Evolutionary conservation across 2,888 invertebrate species (phyloP).

Genomic region (Tetrapedia diversipes): DNA sequence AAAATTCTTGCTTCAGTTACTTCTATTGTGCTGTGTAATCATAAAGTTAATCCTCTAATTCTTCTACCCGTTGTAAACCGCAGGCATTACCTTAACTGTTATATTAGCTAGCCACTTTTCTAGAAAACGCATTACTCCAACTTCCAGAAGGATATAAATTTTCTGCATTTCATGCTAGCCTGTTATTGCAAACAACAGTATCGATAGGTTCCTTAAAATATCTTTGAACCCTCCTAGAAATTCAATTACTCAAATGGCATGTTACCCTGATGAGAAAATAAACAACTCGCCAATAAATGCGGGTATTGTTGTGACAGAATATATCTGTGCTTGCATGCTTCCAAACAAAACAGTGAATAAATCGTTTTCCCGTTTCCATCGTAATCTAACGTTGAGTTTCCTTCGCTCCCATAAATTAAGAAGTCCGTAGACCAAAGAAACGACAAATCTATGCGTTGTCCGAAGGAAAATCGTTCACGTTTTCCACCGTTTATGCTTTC

Average conservation of each 20-base stretch:
- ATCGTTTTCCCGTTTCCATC: too few species aligned
- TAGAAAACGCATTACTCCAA: background rate
- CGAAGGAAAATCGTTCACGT: conserved; percentile 43
- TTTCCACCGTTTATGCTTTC: conserved; percentile 52
- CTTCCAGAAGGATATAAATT: conserved; percentile 15
- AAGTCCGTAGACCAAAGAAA: background rate
- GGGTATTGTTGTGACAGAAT: too few species aligned
- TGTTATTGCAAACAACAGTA: conserved; percentile 10
- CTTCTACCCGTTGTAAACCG: too few species aligned
- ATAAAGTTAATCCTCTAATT: too few species aligned
- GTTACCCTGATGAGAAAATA: conserved; percentile 26
- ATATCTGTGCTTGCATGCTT: too few species aligned
- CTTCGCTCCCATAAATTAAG: too few species aligned
- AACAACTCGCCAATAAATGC: background rate
- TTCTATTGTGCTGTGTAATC: too few species aligned
- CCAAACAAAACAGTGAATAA: too few species aligned
- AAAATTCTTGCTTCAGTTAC: too few species aligned
- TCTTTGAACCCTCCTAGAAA: background rate
- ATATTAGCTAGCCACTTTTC: background rate
- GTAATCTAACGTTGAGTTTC: background rate
- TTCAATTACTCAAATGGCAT: background rate
- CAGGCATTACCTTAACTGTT: too few species aligned
- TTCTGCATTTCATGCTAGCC: conserved; percentile 11
- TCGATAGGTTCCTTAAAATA: conserved; percentile 18
- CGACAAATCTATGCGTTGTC: background rate